phyloP scores from a whole-genome alignment of 2,797 vertebrate species.

The Tangara arthus region DNA sequence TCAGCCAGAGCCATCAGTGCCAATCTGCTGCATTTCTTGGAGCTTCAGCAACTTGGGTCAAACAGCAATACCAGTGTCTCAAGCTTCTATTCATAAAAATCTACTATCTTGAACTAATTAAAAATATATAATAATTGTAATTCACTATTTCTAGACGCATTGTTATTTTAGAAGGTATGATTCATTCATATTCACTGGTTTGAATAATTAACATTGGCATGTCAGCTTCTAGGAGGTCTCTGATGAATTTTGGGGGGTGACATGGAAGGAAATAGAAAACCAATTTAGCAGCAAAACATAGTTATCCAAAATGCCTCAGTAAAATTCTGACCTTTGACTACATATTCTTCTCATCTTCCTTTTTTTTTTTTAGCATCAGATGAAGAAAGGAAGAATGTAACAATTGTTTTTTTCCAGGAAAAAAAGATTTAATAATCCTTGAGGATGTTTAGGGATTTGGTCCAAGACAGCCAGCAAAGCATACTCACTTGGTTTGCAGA shows the following conservation, averaged over 20 bases:
- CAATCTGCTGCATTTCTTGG: background rate
- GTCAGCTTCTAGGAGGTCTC: background rate
- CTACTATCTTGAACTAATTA: background rate
- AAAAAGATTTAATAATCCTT: background rate
- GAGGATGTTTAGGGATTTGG: background rate
- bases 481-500: background rate
- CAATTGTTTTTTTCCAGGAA: rapidly evolving
- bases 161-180: background rate
- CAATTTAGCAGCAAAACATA: background rate
- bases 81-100: background rate
- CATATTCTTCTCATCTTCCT: background rate
- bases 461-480: rapidly evolving
- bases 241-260: background rate
- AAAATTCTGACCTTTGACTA: background rate
- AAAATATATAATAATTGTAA: background rate
- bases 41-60: background rate
- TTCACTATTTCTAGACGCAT: background rate
- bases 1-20: background rate
- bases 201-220: background rate
- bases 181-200: background rate
- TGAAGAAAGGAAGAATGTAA: background rate
- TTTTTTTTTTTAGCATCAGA: background rate
- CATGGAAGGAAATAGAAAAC: background rate
- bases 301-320: background rate
- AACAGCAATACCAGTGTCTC: background rate